phyloP scores from a whole-genome alignment of 2,797 vertebrate genomes.

The Trematomus bernacchii region DNA sequence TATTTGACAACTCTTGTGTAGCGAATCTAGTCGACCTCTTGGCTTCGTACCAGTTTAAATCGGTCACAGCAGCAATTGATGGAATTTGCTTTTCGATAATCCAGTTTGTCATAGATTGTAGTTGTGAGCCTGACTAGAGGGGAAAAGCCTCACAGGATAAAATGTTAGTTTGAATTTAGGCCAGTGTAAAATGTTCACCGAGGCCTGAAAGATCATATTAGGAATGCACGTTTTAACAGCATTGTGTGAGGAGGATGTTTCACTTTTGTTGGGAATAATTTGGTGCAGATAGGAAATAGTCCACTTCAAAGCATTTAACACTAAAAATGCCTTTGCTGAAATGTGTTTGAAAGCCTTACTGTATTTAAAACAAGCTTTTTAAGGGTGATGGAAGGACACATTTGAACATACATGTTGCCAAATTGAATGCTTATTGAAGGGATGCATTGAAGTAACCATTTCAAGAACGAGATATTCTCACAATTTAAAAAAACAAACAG shows the following conservation, averaged over 20 bases:
- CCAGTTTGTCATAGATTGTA: constrained; percentile 24
- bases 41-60: constrained; percentile 23
- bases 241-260: constrained; percentile 11
- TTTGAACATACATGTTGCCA: constrained; percentile 57
- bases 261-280: neutral
- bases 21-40: constrained; percentile 9
- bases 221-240: constrained; percentile 21
- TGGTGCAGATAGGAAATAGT: constrained; percentile 5
- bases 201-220: constrained; percentile 15
- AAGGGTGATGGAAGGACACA: constrained; percentile 18
- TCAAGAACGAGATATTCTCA: constrained; percentile 16
- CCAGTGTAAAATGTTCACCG: constrained; percentile 20
- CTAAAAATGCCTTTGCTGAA: constrained; percentile 52
- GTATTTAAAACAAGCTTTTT: constrained; percentile 22
- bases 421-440: constrained; percentile 38
- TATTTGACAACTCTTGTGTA: neutral
- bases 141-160: constrained; percentile 23
- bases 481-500: constrained; percentile 47
- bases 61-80: constrained; percentile 50
- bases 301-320: constrained; percentile 42
- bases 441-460: constrained; percentile 19
- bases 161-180: constrained; percentile 4
- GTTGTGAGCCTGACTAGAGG: constrained; percentile 16
- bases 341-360: constrained; percentile 64
- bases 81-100: constrained; percentile 35